These are phyloP conservation scores for Macroglossus sobrinus DNA, from an alignment of 2,113 vertebrate species.

Conservation along the genomic window DNA sequence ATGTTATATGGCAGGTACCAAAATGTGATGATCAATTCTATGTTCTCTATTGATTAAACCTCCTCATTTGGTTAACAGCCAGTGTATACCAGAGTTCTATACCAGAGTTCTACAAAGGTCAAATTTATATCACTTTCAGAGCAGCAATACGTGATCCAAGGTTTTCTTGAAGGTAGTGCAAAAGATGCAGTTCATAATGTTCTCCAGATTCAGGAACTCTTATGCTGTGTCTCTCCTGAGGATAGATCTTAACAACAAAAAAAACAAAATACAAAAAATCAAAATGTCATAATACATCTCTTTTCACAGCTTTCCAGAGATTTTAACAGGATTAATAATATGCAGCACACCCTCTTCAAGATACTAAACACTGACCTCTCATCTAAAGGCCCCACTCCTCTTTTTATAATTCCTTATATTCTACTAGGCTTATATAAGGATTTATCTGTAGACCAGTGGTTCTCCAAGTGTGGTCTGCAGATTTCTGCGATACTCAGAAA, in stretches of 20 bases:
- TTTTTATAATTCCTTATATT: neutral
- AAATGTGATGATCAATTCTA: constrained; percentile 53
- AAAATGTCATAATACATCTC: neutral
- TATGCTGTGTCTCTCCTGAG: constrained; percentile 90
- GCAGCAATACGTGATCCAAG: constrained; percentile 85
- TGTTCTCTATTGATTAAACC: constrained; percentile 49
- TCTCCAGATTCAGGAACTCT: constrained; percentile 88
- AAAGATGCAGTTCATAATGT: constrained; percentile 88
- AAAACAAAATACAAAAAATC: neutral
- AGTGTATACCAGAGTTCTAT: constrained; percentile 42
- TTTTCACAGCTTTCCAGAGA: constrained; percentile 1
- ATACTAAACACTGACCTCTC: neutral
- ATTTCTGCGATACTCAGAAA: neutral
- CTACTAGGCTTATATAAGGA: neutral
- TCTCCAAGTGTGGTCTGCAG: neutral
- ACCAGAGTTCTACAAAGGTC: constrained; percentile 55
- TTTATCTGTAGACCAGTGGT: neutral
- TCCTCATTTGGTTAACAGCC: constrained; percentile 67
- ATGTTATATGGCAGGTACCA: constrained; percentile 74
- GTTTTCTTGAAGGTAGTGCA: constrained; percentile 89
- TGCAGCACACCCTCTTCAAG: neutral
- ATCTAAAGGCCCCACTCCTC: neutral
- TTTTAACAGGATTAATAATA: neutral
- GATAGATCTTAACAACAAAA: constrained; percentile 84
- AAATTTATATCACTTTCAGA: constrained; percentile 83